These are phyloP conservation scores for Mizuhopecten yessoensis DNA, from an alignment of 1,140 invertebrate genomes.

Conservation along the genomic window DNA sequence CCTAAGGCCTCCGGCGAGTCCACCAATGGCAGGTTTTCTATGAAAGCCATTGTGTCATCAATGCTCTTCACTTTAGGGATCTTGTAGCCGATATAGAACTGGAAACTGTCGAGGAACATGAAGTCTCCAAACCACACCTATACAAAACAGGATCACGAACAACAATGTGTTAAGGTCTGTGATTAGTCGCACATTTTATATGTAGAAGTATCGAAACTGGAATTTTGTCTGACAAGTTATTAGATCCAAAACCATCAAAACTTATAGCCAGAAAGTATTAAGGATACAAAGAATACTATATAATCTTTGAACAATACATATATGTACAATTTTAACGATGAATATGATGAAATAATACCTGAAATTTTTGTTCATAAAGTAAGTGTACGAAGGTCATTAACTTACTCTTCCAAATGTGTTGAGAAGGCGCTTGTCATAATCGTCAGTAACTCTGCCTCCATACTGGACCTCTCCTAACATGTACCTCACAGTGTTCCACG, in stretches of 20 bases:
- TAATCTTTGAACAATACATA: no score
- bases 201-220: no score
- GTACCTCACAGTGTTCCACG: slow-evolving; percentile 92
- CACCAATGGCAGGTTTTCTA: slow-evolving; percentile 91
- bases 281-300: no score
- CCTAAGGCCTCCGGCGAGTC: slow-evolving; percentile 98
- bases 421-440: slow-evolving; percentile 95
- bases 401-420: slow-evolving; percentile 88
- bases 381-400: no score
- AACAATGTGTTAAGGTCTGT: not conserved
- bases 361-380: no score
- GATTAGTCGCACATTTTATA: not conserved
- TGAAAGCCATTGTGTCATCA: slow-evolving; percentile 82
- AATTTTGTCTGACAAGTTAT: no score
- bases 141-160: not conserved
- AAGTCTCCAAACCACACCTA: slow-evolving; percentile 82
- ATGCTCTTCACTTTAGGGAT: slow-evolving; percentile 77
- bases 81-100: slow-evolving; percentile 81
- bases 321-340: no score
- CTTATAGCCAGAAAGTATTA: no score
- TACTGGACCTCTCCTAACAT: slow-evolving; percentile 97
- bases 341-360: no score
- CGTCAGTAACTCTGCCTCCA: slow-evolving; percentile 97
- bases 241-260: no score
- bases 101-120: slow-evolving; percentile 81